Evolutionary conservation across 2,797 vertebrate species (phyloP).

Genomic region (Hydrophis major): DNA sequence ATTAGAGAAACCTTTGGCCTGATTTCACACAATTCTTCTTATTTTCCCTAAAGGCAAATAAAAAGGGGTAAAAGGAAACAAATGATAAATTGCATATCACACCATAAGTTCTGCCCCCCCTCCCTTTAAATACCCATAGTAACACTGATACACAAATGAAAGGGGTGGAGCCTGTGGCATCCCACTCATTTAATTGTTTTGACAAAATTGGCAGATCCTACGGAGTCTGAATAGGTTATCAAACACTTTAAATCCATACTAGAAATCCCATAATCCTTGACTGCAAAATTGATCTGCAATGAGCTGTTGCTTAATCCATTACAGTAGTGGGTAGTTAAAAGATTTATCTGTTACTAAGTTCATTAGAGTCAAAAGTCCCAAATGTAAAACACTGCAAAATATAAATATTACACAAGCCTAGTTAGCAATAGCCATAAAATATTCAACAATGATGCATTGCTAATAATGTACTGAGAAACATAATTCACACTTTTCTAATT

Average conservation of each 20-base stretch:
- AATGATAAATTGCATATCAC: background rate
- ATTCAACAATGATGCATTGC: background rate
- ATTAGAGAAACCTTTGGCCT: background rate
- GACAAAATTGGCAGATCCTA: background rate
- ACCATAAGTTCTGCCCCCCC: background rate
- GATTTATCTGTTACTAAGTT: constrained; percentile 1
- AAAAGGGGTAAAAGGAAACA: background rate
- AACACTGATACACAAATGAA: background rate
- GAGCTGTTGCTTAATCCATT: background rate
- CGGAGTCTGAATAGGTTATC: background rate
- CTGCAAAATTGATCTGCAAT: background rate
- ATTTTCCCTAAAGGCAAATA: background rate
- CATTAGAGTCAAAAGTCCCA: background rate
- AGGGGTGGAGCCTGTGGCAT: background rate
- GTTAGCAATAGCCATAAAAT: background rate
- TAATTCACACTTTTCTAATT: background rate
- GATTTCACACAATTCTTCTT: background rate
- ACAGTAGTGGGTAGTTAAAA: background rate
- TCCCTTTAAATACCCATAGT: background rate
- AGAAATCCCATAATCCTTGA: background rate
- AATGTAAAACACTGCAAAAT: background rate
- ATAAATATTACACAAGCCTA: background rate
- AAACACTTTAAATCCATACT: constrained; percentile 4
- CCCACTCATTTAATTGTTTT: background rate
- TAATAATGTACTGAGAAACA: background rate